These are phyloP conservation scores for Microplitis mediator DNA, from an alignment of 1,140 invertebrate genomes.

Conservation along the genomic window DNA sequence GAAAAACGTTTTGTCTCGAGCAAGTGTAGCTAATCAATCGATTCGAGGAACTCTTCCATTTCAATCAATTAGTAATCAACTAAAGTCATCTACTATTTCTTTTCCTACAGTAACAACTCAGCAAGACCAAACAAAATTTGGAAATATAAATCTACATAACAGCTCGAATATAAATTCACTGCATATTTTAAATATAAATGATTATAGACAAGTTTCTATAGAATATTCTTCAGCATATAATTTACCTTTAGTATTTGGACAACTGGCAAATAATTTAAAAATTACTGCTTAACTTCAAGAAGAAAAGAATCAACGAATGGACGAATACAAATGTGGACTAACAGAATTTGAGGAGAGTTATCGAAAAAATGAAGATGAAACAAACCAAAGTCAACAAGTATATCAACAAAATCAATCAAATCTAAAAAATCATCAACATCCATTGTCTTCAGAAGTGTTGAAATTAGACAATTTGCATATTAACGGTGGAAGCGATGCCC, in stretches of 20 bases:
- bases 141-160: constrained; percentile 44
- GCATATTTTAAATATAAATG: too few species aligned
- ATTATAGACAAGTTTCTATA: not conserved
- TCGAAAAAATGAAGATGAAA: constrained; percentile 61
- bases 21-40: constrained; percentile 50
- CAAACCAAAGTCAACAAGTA: constrained; percentile 47
- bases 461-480: constrained; percentile 66
- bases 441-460: constrained; percentile 54
- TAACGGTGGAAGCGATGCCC: constrained; percentile 64
- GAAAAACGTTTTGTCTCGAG: constrained; percentile 33
- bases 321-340: constrained; percentile 64
- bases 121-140: constrained; percentile 36
- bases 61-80: constrained; percentile 44
- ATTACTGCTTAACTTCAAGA: constrained; percentile 44
- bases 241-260: constrained; percentile 34
- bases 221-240: constrained; percentile 32
- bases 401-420: constrained; percentile 42
- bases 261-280: constrained; percentile 21
- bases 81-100: constrained; percentile 39
- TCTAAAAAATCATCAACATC: constrained; percentile 44
- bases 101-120: constrained; percentile 19
- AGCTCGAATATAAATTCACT: not conserved
- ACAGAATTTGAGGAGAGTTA: constrained; percentile 59
- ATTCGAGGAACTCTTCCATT: constrained; percentile 44
- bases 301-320: constrained; percentile 62